phyloP scores from a whole-genome alignment of 2,888 invertebrate genomes.

The Colostygia pectinataria region DNA sequence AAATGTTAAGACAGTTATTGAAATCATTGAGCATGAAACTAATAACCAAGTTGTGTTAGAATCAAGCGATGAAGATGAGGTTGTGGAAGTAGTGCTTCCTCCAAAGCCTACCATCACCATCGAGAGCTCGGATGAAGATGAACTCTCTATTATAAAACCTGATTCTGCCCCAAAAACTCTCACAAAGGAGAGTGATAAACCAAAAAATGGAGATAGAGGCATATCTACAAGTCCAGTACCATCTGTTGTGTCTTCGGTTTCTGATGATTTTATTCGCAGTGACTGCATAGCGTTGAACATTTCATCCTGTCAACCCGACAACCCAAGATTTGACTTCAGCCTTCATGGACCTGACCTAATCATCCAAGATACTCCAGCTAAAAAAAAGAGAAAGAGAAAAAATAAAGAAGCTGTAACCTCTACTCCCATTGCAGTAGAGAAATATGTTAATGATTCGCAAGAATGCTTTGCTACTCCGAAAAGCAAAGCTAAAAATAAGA shows the following conservation, averaged over 20 bases:
- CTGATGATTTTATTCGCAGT: slow-evolving; percentile 76
- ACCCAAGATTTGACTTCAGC: slow-evolving; percentile 75
- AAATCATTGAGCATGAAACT: slow-evolving; percentile 62
- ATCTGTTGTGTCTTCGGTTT: slow-evolving; percentile 75
- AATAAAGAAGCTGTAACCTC: slow-evolving; percentile 60
- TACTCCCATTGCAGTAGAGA: slow-evolving; percentile 48
- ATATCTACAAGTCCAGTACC: slow-evolving; percentile 72
- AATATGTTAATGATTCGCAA: slow-evolving; percentile 41
- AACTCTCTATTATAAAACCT: slow-evolving; percentile 48
- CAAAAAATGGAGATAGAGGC: slow-evolving; percentile 48
- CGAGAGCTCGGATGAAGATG: slow-evolving; percentile 78
- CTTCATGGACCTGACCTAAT: slow-evolving; percentile 74
- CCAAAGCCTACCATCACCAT: slow-evolving; percentile 76
- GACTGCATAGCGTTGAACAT: slow-evolving; percentile 78
- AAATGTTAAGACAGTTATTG: slow-evolving; percentile 58
- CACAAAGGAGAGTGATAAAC: slow-evolving; percentile 34
- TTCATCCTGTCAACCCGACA: slow-evolving; percentile 62
- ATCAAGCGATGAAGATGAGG: slow-evolving; percentile 77
- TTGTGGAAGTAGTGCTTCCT: slow-evolving; percentile 72
- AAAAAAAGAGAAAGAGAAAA: slow-evolving; percentile 72
- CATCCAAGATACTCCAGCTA: slow-evolving; percentile 59
- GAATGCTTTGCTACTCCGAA: slow-evolving; percentile 76
- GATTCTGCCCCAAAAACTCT: slow-evolving; percentile 37
- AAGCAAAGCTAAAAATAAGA: slow-evolving; percentile 73
- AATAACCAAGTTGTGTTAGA: slow-evolving; percentile 53